Percentiles rank a stretch among this genome's conserved stretches.
Conservation (phyloP, 2,797 vertebrate genomes). For the Apogon talboti region DNA sequence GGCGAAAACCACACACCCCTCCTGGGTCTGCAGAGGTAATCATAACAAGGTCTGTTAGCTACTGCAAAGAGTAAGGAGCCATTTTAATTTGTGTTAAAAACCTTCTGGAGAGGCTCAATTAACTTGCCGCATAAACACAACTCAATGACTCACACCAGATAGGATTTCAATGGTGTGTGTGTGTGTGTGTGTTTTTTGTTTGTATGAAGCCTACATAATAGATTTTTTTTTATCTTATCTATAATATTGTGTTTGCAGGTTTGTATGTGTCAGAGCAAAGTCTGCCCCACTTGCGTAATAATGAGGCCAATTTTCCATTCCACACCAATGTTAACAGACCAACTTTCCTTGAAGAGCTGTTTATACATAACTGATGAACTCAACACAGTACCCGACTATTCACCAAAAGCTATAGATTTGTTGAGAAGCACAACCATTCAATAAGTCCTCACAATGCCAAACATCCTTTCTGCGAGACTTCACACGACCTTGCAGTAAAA, state of each 20-base stretch:
- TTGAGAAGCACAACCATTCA: slow-evolving; percentile 10
- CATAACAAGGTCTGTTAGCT: slow-evolving; percentile 51
- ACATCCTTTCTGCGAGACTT: slow-evolving; percentile 30
- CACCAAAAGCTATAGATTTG: slow-evolving; percentile 36
- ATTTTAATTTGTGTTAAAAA: slow-evolving; percentile 67
- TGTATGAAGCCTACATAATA: slow-evolving; percentile 20
- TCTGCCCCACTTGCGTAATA: slow-evolving; percentile 39
- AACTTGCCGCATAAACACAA: slow-evolving; percentile 42
- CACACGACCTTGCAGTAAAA: slow-evolving; percentile 36
- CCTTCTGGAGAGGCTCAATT: slow-evolving; percentile 64
- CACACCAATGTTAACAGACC: slow-evolving; percentile 45
- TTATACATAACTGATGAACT: slow-evolving; percentile 56
- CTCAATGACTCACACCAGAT: slow-evolving; percentile 46
- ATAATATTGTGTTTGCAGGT: slow-evolving; percentile 1
- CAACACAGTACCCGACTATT: slow-evolving; percentile 9
- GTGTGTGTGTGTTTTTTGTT: slow-evolving; percentile 8
- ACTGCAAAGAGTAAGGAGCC: slow-evolving; percentile 38
- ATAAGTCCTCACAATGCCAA: slow-evolving; percentile 28
- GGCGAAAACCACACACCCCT: slow-evolving; percentile 12
- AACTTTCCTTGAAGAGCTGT: slow-evolving; percentile 43
- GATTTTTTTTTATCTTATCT: slow-evolving; percentile 23
- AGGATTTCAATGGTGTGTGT: slow-evolving; percentile 23
- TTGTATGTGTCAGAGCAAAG: slow-evolving; percentile 35
- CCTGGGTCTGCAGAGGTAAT: slow-evolving; percentile 45
- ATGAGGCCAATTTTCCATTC: slow-evolving; percentile 57